Conservation (phyloP, 2,888 invertebrate species). For the Leptopilina syphax region DNA sequence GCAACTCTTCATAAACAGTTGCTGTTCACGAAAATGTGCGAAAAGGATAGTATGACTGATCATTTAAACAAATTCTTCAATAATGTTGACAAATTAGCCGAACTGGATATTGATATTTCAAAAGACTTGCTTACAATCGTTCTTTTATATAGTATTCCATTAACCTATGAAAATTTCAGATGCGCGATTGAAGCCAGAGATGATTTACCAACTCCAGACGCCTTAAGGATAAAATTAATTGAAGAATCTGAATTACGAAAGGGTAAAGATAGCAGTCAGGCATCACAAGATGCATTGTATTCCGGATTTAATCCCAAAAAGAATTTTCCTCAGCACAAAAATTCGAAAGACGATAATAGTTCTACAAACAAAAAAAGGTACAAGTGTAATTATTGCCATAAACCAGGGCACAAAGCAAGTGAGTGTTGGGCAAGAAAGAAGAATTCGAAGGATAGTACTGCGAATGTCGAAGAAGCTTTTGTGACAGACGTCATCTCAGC, state of each 20-base stretch:
- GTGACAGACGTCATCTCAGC: background rate
- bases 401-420: no score
- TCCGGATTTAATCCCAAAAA: background rate
- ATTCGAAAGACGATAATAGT: no score
- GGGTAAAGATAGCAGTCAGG: background rate
- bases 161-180: conserved; percentile 46
- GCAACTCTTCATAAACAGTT: conserved; percentile 51
- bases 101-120: conserved; percentile 46
- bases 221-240: conserved; percentile 44
- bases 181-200: conserved; percentile 51
- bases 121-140: conserved; percentile 44
- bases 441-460: no score
- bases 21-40: conserved; percentile 47
- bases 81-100: conserved; percentile 48
- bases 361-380: no score
- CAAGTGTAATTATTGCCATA: no score
- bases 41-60: conserved; percentile 46
- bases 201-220: conserved; percentile 46
- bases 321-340: no score
- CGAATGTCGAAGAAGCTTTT: background rate
- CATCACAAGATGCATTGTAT: conserved; percentile 1
- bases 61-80: conserved; percentile 49
- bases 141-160: conserved; percentile 47
- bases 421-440: no score
- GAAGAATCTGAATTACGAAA: background rate